phyloP scores from a whole-genome alignment of 2,888 invertebrate genomes.

The Heliconius cydno region DNA sequence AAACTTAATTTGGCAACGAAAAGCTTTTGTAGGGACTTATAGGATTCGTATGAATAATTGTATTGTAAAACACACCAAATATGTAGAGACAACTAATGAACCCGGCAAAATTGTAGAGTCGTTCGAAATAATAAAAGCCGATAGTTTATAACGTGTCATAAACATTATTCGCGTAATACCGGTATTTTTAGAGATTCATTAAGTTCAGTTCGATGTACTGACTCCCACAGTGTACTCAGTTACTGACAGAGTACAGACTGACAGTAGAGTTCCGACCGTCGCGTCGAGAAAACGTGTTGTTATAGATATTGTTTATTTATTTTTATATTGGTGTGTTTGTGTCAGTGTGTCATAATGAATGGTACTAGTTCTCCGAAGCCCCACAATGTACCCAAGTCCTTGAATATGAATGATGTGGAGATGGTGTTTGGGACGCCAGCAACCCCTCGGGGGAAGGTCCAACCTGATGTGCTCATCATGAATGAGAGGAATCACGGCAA shows the following conservation, averaged over 20 bases:
- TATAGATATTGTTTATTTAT: neutral
- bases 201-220: slow-evolving; percentile 46
- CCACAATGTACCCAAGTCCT: slow-evolving; percentile 49
- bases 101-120: slow-evolving; percentile 16
- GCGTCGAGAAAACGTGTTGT: slow-evolving; percentile 31
- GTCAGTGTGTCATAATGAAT: slow-evolving; percentile 13
- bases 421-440: slow-evolving; percentile 66
- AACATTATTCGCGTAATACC: slow-evolving; percentile 30
- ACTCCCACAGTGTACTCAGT: slow-evolving; percentile 10
- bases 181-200: slow-evolving; percentile 64
- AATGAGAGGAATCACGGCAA: slow-evolving; percentile 55
- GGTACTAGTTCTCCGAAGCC: slow-evolving; percentile 28
- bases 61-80: slow-evolving; percentile 2
- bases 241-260: slow-evolving; percentile 11
- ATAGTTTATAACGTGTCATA: neutral
- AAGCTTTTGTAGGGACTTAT: neutral
- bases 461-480: slow-evolving; percentile 54
- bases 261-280: slow-evolving; percentile 34
- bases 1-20: neutral
- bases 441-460: slow-evolving; percentile 50
- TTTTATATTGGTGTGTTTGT: neutral
- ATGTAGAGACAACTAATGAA: neutral
- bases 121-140: neutral
- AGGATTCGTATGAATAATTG: neutral
- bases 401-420: slow-evolving; percentile 62